Conservation (phyloP, 2,113 vertebrate species). For the Rhinichthys klamathensis region DNA sequence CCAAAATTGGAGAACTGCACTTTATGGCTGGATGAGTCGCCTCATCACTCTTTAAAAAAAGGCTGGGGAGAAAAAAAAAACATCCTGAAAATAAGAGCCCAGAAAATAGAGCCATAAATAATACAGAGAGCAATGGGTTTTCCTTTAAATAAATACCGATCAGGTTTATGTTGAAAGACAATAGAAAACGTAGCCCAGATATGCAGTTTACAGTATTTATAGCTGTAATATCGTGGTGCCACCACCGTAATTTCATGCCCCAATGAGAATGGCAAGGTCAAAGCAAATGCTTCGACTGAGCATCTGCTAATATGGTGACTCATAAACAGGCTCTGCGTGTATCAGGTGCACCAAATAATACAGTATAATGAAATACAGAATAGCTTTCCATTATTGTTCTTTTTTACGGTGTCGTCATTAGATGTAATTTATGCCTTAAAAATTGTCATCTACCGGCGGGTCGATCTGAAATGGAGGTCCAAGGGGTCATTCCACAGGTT, state of each 20-base stretch:
- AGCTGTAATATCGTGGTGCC: conserved; percentile 99
- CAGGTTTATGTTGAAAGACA: conserved; percentile 99
- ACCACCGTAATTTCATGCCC: conserved; percentile 99
- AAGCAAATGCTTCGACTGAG: conserved; percentile 99
- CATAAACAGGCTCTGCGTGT: conserved; percentile 99
- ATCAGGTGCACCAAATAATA: conserved; percentile 99
- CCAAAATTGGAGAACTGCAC: conserved; percentile 77
- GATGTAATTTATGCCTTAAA: conserved; percentile 98
- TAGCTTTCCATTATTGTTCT: conserved; percentile 99
- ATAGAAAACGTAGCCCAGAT: conserved; percentile 99
- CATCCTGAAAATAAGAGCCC: conserved; percentile 77
- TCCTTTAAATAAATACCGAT: conserved; percentile 99
- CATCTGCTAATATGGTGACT: conserved; percentile 99
- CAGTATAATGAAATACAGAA: conserved; percentile 99
- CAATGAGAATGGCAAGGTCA: conserved; percentile 99
- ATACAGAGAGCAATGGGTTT: conserved; percentile 99
- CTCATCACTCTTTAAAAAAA: conserved; percentile 70
- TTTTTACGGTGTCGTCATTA: conserved; percentile 99
- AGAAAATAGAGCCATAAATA: conserved; percentile 97
- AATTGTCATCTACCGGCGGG: conserved; percentile 97
- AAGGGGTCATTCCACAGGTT: conserved; percentile 96
- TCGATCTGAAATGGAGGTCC: conserved; percentile 96
- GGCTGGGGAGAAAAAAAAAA: conserved; percentile 65
- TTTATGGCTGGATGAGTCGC: conserved; percentile 70
- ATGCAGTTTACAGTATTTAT: conserved; percentile 99